Percentiles rank a stretch among this genome's conserved stretches.
These are phyloP conservation scores for Coenonympha glycerion DNA, from an alignment of 2,888 invertebrate species.

Conservation along the genomic window DNA sequence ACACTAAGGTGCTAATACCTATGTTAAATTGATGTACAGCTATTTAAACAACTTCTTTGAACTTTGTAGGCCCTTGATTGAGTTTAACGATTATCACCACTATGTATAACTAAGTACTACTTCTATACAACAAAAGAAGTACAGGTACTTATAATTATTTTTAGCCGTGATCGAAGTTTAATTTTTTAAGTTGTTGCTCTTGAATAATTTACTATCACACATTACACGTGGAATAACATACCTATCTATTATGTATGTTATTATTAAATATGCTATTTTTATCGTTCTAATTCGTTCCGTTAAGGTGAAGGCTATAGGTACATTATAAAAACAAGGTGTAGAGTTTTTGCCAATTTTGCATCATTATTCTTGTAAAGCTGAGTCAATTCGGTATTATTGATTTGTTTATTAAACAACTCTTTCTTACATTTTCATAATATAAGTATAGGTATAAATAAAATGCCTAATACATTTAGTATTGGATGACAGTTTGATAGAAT, in stretches of 20 bases:
- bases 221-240: too few relatives aligned
- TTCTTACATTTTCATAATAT: slow-evolving; percentile 17
- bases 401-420: slow-evolving; percentile 24
- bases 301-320: not conserved
- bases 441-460: slow-evolving; percentile 28
- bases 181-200: too few relatives aligned
- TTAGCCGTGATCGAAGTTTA: too few relatives aligned
- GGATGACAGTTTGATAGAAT: slow-evolving; percentile 26
- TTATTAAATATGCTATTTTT: not conserved
- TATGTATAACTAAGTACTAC: too few relatives aligned
- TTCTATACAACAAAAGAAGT: too few relatives aligned
- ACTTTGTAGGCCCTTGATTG: too few relatives aligned
- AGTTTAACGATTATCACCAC: too few relatives aligned
- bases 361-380: slow-evolving; percentile 15
- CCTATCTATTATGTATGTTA: not conserved
- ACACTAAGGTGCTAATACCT: too few relatives aligned
- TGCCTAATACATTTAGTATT: slow-evolving; percentile 17
- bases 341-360: slow-evolving; percentile 22
- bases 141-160: too few relatives aligned
- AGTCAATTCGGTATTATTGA: slow-evolving; percentile 20
- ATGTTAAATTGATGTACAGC: too few relatives aligned
- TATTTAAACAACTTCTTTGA: too few relatives aligned
- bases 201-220: too few relatives aligned
- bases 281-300: not conserved
- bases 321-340: slow-evolving; percentile 8